phyloP scores from a whole-genome alignment of 1,140 invertebrate species.

The Bombus fervidus region DNA sequence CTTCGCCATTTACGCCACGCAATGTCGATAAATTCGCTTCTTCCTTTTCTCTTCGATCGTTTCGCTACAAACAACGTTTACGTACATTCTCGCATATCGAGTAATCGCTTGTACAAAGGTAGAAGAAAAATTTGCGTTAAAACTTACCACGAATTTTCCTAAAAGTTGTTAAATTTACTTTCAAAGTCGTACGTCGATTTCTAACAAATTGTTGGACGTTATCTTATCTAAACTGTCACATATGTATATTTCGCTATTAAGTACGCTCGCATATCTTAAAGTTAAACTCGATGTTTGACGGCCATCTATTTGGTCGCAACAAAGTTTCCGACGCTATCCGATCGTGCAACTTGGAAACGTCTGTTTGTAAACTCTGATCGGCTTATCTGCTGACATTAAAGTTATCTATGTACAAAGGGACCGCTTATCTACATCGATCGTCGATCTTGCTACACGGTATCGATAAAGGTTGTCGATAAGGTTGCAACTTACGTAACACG shows the following conservation, averaged over 20 bases:
- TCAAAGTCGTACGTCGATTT: no score
- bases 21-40: no score
- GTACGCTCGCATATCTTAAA: not conserved
- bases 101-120: no score
- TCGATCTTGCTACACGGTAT: not conserved
- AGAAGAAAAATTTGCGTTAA: no score
- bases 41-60: no score
- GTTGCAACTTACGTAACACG: not conserved
- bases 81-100: no score
- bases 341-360: not conserved
- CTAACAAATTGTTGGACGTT: not conserved
- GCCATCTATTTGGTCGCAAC: no score
- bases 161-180: no score
- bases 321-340: not conserved
- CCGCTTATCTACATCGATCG: not conserved
- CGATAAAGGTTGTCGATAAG: not conserved
- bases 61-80: no score
- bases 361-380: not conserved
- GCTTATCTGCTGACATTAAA: not conserved
- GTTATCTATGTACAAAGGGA: not conserved
- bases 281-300: not conserved
- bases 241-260: not conserved
- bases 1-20: fast-evolving
- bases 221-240: not conserved
- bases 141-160: no score